Evolutionary conservation across 2,888 invertebrate species (phyloP), one percentile per base, ranked within the genome.

Genomic region (Epinotia nisella): DNA sequence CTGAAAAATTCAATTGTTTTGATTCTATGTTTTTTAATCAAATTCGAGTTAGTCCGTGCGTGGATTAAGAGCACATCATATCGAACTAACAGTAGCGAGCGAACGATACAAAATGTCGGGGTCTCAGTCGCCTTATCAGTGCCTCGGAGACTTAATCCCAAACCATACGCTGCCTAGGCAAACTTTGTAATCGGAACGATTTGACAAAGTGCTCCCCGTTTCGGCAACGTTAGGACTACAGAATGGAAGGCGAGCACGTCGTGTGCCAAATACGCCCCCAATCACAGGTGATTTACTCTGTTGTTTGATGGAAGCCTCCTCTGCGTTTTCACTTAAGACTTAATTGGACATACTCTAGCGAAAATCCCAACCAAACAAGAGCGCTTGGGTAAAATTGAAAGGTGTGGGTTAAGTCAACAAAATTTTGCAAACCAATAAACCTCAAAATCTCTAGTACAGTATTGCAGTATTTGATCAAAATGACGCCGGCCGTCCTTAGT

Each of bases 181-280:
- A 45, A 15, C 15, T 13, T 45, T 13, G 45, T 45, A 45, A 13
- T 13, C 45, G 15, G 45, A 13, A 45, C 15, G 45, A 15, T 45
- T 45, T 15, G 45, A 15, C 45, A 45, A 45, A 45, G 13, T 15
- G 2, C 15, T 15, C 41, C 9, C 2, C 11, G 41, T 11, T 41
- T 41, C 41, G 41, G 41, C 58, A 58, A 29, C 58, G 58, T 24
- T 24, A 24, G 58, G 4, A 51, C 29, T 29, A n/a, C 58, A 10
- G 9, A 58, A 58, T 58, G 58, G n/a, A 59, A 59, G 58, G 58
- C 21, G 55, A 55, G 55, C 55, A 24, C 5, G 24, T 24, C 15
- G 24, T 15, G 15, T 29, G 56, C 58, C 58, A 7, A 17, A 53
- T 0, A 35, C 35, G 35, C 58, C 58, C 58, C 58, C 58, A 9